These are phyloP conservation scores for Lasius fuliginosus DNA, from an alignment of 2,888 invertebrate genomes.

Conservation along the genomic window DNA sequence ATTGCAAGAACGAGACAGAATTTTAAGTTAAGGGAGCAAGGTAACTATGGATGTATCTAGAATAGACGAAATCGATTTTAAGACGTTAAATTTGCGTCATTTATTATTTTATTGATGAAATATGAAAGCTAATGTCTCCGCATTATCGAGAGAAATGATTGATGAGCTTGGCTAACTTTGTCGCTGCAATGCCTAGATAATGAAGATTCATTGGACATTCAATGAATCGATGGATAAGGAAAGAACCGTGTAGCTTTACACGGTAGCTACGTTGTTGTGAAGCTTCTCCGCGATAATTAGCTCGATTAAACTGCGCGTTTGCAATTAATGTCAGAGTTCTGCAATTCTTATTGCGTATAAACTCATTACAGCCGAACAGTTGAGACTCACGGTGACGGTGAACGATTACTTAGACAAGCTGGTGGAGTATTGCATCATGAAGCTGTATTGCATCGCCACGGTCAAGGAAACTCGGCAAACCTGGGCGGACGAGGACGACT, in stretches of 20 bases:
- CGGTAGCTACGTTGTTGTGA: not conserved
- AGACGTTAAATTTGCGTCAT: not conserved
- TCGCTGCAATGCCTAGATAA: conserved; percentile 11
- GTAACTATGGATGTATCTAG: not conserved
- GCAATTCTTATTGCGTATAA: not conserved
- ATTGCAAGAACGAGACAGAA: not conserved
- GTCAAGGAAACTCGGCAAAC: conserved; percentile 94
- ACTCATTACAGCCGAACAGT: conserved; percentile 87
- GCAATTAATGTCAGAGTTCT: not conserved
- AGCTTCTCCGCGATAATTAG: not conserved
- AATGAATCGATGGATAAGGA: conserved; percentile 1
- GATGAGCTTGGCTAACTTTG: conserved; percentile 13
- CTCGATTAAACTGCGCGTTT: not conserved
- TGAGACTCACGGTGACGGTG: conserved; percentile 88
- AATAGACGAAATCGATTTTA: not conserved
- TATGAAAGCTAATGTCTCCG: not conserved
- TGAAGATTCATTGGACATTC: not conserved
- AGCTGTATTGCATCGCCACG: conserved; percentile 92
- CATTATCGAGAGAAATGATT: not conserved
- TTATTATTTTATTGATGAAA: not conserved
- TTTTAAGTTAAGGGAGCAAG: not conserved
- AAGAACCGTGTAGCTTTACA: not conserved
- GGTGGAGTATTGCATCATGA: conserved; percentile 93
- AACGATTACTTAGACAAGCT: conserved; percentile 93
- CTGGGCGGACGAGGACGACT: conserved; percentile 94